Evolutionary conservation across 2,113 vertebrate species (phyloP).

Genomic region (Alligator mississippiensis): DNA sequence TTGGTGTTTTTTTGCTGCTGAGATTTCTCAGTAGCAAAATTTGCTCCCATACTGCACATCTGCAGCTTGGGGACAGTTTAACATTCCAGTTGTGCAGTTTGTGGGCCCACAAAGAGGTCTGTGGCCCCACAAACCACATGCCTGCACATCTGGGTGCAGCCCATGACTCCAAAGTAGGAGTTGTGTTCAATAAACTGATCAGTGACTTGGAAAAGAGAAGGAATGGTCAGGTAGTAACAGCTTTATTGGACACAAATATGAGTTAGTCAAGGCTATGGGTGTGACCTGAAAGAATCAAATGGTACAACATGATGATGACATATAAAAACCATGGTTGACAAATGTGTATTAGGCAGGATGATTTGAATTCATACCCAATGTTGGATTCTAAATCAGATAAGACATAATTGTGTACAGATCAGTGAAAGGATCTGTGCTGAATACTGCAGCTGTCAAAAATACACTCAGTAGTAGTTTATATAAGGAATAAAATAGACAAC

Average conservation of each 20-base stretch:
- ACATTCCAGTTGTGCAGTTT: too few species aligned
- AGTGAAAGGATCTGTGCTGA: not conserved
- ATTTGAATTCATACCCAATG: not conserved
- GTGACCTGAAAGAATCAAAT: not conserved
- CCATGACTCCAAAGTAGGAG: not conserved
- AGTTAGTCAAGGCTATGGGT: not conserved
- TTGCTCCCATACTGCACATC: too few species aligned
- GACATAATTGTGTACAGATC: not conserved
- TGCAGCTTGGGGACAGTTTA: too few species aligned
- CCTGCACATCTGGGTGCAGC: not conserved
- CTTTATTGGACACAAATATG: rapidly evolving
- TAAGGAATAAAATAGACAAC: not conserved
- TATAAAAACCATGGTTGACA: not conserved
- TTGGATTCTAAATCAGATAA: not conserved
- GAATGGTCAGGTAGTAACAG: not conserved
- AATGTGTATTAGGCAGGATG: not conserved
- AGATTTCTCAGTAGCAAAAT: too few species aligned
- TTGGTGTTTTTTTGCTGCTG: too few species aligned
- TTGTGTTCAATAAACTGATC: not conserved
- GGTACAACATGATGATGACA: not conserved
- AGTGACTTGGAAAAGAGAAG: not conserved
- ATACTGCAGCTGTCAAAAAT: not conserved
- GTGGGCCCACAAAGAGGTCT: too few species aligned
- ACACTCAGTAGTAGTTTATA: not conserved
- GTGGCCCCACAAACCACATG: too few species aligned